Percentiles rank a stretch among this genome's conserved stretches.
phyloP scores from a whole-genome alignment of 1,140 invertebrate genomes.

The Trichonephila clavipes region DNA sequence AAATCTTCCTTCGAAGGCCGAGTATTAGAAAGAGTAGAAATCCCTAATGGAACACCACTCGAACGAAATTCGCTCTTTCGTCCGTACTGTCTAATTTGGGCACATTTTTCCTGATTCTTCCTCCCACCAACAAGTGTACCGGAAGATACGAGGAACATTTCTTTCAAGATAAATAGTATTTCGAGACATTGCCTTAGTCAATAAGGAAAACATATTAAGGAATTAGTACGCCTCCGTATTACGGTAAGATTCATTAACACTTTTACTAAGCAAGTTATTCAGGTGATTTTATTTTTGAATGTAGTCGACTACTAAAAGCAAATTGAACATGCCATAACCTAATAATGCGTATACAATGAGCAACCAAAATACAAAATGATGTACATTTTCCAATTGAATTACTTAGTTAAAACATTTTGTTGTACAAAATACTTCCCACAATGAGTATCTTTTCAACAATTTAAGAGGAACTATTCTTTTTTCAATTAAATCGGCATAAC shows the following conservation, averaged over 20 bases:
- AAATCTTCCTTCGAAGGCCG: background rate
- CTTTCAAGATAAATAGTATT: background rate
- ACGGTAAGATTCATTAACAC: background rate
- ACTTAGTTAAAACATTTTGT: too few relatives aligned
- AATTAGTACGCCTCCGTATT: background rate
- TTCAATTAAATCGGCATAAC: too few relatives aligned
- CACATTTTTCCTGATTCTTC: slow-evolving; percentile 48
- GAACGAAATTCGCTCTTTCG: background rate
- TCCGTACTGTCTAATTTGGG: slow-evolving; percentile 39
- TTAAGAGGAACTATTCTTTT: too few relatives aligned
- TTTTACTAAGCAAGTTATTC: background rate
- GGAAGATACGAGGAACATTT: background rate
- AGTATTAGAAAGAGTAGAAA: slow-evolving; percentile 43
- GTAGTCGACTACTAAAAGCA: too few relatives aligned
- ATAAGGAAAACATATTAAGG: background rate
- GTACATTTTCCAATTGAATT: too few relatives aligned
- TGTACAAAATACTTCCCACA: too few relatives aligned
- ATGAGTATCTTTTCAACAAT: too few relatives aligned
- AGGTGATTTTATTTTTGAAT: too few relatives aligned
- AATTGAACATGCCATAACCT: too few relatives aligned
- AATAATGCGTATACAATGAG: too few relatives aligned
- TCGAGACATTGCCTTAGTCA: background rate
- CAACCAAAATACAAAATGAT: too few relatives aligned
- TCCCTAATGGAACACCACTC: slow-evolving; percentile 15
- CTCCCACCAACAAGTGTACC: background rate